Evolutionary conservation across 1,140 invertebrate genomes (phyloP), one percentile per base, ranked within the genome.

Genomic region (Bombus soroeensis): DNA sequence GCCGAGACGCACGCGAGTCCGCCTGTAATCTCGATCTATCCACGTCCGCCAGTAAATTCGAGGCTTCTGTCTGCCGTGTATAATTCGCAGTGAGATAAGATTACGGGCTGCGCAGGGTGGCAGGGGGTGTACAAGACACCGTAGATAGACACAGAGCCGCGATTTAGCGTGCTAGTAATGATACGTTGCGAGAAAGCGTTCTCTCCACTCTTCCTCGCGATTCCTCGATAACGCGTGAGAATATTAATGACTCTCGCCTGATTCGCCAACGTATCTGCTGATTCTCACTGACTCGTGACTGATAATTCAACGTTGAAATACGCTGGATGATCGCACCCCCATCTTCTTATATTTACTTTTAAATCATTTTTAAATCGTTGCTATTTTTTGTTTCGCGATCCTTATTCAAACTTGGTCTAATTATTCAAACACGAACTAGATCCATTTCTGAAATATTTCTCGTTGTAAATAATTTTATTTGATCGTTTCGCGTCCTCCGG

Each of bases 61-160:
- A 57, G 73, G 81, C 81, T 77, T 83, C 81, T 77, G 62, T 70
- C 59, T 41, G 73, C 62, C 81, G 28, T 68, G 73, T 83, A 76
- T 83, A 83, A 83, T 83, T 83, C 81, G 43, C 43, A 18, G 57
- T 1, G 43, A 83, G 81, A 83, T 83, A 83, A 83, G 81, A 68
- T 77, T 83, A 76, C 34, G 15, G 72, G 15, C 5, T 15, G 18
- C 1, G 9, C n/a, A n/a, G 37, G 59, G 9, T 13, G 25, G 8
- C 6, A 34, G 4, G 15, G 64, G 25, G 59, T 9, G 39, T 41
- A 18, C 73, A 43, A 77, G 62, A 47, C 71, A 13, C 22, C 57
- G 6, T 10, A 72, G 59, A 43, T 53, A 68, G 62, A 83, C 68
- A 76, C 81, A n/a, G 25, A 41, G 0, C 57, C 4, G 22, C 81